These are phyloP conservation scores for Ectobius pallidus DNA, from an alignment of 2,888 invertebrate species.

Conservation along the genomic window DNA sequence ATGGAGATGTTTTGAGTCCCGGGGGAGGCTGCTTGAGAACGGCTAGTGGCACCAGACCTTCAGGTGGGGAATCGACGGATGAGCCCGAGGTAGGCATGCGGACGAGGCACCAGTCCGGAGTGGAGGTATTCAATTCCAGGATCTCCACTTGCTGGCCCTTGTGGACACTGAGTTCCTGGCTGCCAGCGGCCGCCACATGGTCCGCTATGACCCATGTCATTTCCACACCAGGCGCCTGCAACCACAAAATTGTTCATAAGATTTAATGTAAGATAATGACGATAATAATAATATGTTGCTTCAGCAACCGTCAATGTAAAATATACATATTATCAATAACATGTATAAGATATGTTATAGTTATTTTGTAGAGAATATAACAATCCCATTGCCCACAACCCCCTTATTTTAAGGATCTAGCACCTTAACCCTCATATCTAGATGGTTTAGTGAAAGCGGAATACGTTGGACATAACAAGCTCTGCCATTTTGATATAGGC, in stretches of 20 bases:
- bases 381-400: too few species aligned
- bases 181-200: slow-evolving; percentile 73
- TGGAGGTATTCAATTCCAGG: slow-evolving; percentile 72
- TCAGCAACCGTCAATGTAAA: neutral
- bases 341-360: too few species aligned
- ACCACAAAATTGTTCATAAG: neutral
- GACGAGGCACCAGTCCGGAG: slow-evolving; percentile 59
- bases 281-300: too few species aligned
- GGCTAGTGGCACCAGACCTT: slow-evolving; percentile 81
- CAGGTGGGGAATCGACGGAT: slow-evolving; percentile 63
- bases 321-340: too few species aligned
- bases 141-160: slow-evolving; percentile 96
- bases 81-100: slow-evolving; percentile 52
- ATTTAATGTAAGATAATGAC: too few species aligned
- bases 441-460: too few species aligned
- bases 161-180: slow-evolving; percentile 80
- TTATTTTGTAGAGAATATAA: too few species aligned
- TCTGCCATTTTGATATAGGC: too few species aligned
- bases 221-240: slow-evolving; percentile 65
- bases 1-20: slow-evolving; percentile 60
- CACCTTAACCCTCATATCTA: too few species aligned
- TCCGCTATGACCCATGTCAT: slow-evolving; percentile 93
- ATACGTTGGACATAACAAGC: too few species aligned
- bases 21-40: slow-evolving; percentile 79
- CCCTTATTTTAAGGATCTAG: too few species aligned